Evolutionary conservation across 2,113 vertebrate species (phyloP).

Genomic region (Scopus umbretta): DNA sequence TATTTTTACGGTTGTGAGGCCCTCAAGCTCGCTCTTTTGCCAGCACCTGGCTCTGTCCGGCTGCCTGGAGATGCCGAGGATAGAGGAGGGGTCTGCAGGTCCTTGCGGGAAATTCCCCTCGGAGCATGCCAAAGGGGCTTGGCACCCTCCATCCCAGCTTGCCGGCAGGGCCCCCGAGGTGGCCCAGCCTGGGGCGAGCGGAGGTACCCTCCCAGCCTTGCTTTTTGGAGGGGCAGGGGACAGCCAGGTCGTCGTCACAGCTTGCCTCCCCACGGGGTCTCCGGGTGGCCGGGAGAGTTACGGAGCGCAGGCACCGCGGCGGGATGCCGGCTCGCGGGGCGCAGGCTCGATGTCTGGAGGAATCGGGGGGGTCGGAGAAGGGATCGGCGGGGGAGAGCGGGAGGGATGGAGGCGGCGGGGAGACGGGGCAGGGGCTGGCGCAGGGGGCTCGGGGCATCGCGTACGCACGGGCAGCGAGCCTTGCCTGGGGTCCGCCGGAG

Average conservation of each 20-base stretch:
- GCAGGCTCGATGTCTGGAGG: background rate
- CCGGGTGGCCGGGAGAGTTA: background rate
- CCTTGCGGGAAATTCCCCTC: background rate
- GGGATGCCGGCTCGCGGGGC: background rate
- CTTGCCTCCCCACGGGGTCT: background rate
- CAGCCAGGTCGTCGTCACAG: background rate
- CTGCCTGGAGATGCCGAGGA: fast-evolving
- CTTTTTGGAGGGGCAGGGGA: background rate
- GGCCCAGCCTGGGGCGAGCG: background rate
- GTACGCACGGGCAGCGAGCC: background rate
- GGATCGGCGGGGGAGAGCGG: background rate
- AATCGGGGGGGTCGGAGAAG: background rate
- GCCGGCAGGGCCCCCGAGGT: background rate
- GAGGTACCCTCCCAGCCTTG: too few species aligned
- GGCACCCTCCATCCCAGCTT: background rate
- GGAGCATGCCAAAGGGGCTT: background rate
- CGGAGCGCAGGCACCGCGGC: background rate
- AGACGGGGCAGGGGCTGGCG: background rate
- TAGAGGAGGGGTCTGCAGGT: background rate
- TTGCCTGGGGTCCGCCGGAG: background rate
- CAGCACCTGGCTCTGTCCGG: background rate
- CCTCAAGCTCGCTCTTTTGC: background rate
- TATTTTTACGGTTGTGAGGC: background rate
- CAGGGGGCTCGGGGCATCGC: background rate
- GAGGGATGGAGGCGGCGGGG: background rate